Conservation (phyloP, 2,888 invertebrate genomes). For the Apomyelois bistriatella region DNA sequence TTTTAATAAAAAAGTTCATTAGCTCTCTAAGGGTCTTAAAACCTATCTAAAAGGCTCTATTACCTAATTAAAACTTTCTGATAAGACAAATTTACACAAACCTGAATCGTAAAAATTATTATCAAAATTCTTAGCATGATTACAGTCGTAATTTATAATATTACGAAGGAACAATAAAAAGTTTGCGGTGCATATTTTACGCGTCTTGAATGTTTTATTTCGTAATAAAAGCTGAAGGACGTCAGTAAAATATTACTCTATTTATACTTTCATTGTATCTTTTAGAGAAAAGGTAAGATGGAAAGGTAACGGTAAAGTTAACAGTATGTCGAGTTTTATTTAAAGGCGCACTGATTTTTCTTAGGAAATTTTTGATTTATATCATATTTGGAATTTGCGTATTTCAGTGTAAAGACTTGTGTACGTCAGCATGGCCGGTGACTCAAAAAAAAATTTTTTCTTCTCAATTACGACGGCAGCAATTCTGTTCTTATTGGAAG, state of each 20-base stretch:
- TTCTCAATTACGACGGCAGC: too few relatives aligned
- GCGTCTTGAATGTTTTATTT: background rate
- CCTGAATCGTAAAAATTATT: background rate
- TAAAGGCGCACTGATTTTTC: too few relatives aligned
- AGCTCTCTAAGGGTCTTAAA: background rate
- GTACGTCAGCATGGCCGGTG: too few relatives aligned
- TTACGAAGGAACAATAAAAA: slow-evolving; percentile 3
- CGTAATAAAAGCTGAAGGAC: background rate
- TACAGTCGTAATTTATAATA: slow-evolving; percentile 1
- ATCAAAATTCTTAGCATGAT: background rate
- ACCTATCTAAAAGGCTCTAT: background rate
- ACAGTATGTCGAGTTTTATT: background rate
- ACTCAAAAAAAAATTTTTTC: too few relatives aligned
- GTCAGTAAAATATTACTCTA: background rate
- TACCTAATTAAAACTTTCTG: background rate
- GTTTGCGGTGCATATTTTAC: slow-evolving; percentile 2
- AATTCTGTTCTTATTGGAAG: too few relatives aligned
- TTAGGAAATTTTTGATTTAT: too few relatives aligned
- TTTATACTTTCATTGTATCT: background rate
- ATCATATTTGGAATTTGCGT: too few relatives aligned
- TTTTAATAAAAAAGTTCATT: too few relatives aligned
- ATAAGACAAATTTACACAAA: background rate
- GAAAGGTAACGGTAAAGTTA: background rate
- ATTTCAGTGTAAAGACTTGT: too few relatives aligned
- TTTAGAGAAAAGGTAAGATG: background rate